Evolutionary conservation across 2,797 vertebrate genomes (phyloP).

Genomic region (Intellagama lesueurii): DNA sequence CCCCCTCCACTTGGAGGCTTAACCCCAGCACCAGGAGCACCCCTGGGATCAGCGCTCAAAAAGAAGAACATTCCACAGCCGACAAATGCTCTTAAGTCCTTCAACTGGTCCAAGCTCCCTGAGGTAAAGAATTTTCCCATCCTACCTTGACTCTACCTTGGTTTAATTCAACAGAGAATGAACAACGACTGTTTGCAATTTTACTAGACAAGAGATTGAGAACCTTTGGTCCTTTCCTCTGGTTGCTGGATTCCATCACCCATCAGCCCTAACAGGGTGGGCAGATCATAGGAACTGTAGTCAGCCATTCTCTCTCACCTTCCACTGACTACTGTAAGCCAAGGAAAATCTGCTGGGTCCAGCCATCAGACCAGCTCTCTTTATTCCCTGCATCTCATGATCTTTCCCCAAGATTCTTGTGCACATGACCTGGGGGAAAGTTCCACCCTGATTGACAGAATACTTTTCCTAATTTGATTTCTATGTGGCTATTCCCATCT

Average conservation of each 20-base stretch:
- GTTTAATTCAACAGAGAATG: not conserved
- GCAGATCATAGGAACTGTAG: not conserved
- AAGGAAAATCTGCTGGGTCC: not conserved
- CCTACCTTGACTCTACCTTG: not conserved
- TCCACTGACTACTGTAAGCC: not conserved
- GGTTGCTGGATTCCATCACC: not conserved
- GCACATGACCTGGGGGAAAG: no score
- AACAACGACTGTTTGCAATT: not conserved
- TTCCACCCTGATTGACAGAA: not conserved
- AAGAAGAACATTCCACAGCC: slow-evolving; percentile 97
- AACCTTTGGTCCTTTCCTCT: not conserved
- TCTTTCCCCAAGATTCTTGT: no score
- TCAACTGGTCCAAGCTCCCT: slow-evolving; percentile 96
- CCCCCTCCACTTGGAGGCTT: slow-evolving; percentile 83
- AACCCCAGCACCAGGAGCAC: slow-evolving; percentile 89
- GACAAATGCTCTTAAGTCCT: slow-evolving; percentile 93
- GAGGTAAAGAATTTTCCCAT: slow-evolving; percentile 83
- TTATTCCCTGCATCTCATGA: not conserved
- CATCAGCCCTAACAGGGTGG: not conserved
- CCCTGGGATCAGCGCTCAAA: slow-evolving; percentile 85
- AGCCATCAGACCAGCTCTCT: not conserved
- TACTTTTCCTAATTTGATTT: not conserved
- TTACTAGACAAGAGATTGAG: not conserved
- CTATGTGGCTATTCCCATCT: not conserved
- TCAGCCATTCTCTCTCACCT: not conserved